A percentile compares a stretch with the other conserved stretches of the same genome.
Conservation (phyloP, 2,888 invertebrate genomes). For the Amphipyra tragopoginis region DNA sequence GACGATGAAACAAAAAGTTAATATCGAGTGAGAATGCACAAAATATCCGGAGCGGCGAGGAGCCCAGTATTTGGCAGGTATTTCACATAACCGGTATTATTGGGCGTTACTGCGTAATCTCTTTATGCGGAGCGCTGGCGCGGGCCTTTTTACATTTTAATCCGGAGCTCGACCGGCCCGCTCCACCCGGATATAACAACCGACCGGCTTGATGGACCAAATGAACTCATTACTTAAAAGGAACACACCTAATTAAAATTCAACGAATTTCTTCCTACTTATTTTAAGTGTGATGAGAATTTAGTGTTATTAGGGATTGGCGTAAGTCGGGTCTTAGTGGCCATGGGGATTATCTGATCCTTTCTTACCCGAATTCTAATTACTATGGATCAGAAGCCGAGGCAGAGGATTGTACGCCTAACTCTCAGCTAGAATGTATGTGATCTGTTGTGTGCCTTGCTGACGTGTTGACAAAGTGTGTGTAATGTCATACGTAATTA, state of each 20-base stretch:
- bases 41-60: conserved; percentile 5
- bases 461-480: conserved; percentile 38
- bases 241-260: conserved; percentile 50
- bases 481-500: conserved; percentile 34
- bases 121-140: conserved; percentile 46
- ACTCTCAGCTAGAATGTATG: conserved; percentile 1
- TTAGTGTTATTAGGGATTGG: conserved; percentile 29
- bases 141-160: conserved; percentile 61
- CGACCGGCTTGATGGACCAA: conserved; percentile 43
- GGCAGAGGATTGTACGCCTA: background rate
- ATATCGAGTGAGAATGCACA: conserved; percentile 41
- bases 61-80: conserved; percentile 55
- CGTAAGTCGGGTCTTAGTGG: conserved; percentile 16
- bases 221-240: conserved; percentile 53
- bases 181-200: conserved; percentile 26
- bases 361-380: conserved; percentile 15
- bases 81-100: conserved; percentile 62
- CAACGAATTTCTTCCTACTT: conserved; percentile 43
- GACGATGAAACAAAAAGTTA: conserved; percentile 42
- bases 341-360: conserved; percentile 1
- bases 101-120: conserved; percentile 64
- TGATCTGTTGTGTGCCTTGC: conserved; percentile 2
- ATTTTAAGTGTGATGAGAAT: conserved; percentile 45
- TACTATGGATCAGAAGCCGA: conserved; percentile 3
- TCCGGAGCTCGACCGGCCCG: conserved; percentile 35